Evolutionary conservation across 2,797 vertebrate species (phyloP), one percentile per base, ranked within the genome.

Genomic region (Florisuga fusca): DNA sequence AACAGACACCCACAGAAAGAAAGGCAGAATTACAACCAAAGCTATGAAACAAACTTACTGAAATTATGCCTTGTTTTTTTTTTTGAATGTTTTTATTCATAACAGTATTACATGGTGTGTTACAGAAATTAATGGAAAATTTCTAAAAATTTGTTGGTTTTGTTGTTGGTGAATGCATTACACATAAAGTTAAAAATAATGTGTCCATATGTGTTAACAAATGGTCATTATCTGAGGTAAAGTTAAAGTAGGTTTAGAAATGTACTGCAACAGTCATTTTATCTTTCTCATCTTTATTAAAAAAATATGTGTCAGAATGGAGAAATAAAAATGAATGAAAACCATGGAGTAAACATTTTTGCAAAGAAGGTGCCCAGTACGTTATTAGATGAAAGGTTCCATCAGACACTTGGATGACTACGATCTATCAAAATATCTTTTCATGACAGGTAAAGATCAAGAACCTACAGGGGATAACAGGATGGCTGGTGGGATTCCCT

Each of bases 121-220:
- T 99, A 99, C 98, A 98, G 98, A 99, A 99, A 99, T 99, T 97
- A 99, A 99, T 98, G 98, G 98, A 98, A 98, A 98, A 97, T 97
- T 97, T 98, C 98, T 98, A 99, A 99, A 99, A 99, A 99, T 81
- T 94, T n/a, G 94, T 82, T 96, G 31, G 93, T 82, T 26, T 50
- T 43, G 77, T 86, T 12, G 86, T 55, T 97, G 98, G 97, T 98
- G 98, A 98, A 99, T 98, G 98, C 97, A 83, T 98, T 98, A 98
- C 98, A 99, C 98, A 98, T 98, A 97, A 98, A 99, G 98, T 99
- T 99, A 99, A 99, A 99, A 99, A 99, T 98, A 99, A 99, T 93
- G 98, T 98, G 98, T 98, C 98, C 97, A 98, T 98, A 76, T 97
- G 99, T 98, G 98, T 99, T 99, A 99, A 98, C 98, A 99, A 99